Conservation (phyloP, 2,888 invertebrate genomes). For the Anoncus sp. region DNA sequence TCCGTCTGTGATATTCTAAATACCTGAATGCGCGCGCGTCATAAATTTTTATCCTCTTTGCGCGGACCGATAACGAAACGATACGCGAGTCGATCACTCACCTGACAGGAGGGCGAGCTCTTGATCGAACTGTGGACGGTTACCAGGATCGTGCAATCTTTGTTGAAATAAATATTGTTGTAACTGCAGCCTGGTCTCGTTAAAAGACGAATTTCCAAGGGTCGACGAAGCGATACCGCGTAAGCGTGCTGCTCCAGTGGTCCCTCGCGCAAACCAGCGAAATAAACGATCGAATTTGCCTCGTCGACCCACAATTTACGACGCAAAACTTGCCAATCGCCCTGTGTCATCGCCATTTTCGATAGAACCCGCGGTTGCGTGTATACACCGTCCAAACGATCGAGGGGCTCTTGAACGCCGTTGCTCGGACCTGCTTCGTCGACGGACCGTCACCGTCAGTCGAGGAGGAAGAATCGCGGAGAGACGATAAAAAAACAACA, state of each 20-base stretch:
- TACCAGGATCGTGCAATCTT: slow-evolving; percentile 92
- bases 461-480: not conserved
- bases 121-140: slow-evolving; percentile 94
- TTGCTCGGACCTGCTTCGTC: slow-evolving; percentile 84
- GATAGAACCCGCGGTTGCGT: slow-evolving; percentile 87
- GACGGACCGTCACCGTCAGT: too few relatives aligned
- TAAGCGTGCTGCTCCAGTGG: slow-evolving; percentile 97
- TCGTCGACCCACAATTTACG: slow-evolving; percentile 95
- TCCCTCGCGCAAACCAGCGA: slow-evolving; percentile 95
- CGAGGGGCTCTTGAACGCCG: slow-evolving; percentile 84
- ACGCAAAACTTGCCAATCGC: slow-evolving; percentile 97
- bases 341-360: slow-evolving; percentile 91
- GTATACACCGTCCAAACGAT: slow-evolving; percentile 84
- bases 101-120: slow-evolving; percentile 90
- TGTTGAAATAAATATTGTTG: slow-evolving; percentile 83
- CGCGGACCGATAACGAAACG: too few relatives aligned
- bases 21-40: too few relatives aligned
- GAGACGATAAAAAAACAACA: slow-evolving; percentile 50
- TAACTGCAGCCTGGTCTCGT: slow-evolving; percentile 95
- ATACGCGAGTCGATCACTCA: too few relatives aligned
- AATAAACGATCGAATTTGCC: slow-evolving; percentile 92
- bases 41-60: not conserved
- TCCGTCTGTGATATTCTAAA: slow-evolving; percentile 88
- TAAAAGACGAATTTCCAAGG: slow-evolving; percentile 90
- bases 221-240: slow-evolving; percentile 90